phyloP scores from a whole-genome alignment of 2,113 vertebrate species.

The Gnathonemus echidnorhynchus region DNA sequence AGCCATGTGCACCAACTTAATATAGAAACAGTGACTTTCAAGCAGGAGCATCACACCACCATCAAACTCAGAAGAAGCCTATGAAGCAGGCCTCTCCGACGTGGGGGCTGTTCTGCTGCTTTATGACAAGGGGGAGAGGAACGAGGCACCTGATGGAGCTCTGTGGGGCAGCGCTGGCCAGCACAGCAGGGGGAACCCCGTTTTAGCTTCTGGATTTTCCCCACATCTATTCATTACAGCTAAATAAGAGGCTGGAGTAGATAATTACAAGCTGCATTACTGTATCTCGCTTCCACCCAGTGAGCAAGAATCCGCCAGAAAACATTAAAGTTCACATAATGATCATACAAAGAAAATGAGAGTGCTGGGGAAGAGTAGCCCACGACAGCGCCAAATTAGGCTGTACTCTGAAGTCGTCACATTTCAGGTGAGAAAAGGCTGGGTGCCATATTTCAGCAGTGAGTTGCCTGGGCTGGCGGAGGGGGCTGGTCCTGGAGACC shows the following conservation, averaged over 20 bases:
- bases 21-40: background rate
- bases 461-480: background rate
- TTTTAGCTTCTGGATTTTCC: constrained; percentile 20
- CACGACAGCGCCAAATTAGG: background rate
- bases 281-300: constrained; percentile 19
- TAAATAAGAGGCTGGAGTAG: constrained; percentile 17
- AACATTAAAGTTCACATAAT: constrained; percentile 11
- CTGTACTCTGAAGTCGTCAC: background rate
- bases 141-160: background rate
- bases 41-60: background rate
- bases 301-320: constrained; percentile 1
- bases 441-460: constrained; percentile 32
- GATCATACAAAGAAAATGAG: background rate
- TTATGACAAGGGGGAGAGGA: background rate
- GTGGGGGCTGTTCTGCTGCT: background rate
- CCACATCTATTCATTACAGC: constrained; percentile 17
- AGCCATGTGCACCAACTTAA: background rate
- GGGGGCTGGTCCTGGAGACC: background rate
- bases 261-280: constrained; percentile 21
- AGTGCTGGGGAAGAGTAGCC: background rate
- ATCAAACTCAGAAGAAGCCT: background rate
- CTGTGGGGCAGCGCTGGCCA: background rate
- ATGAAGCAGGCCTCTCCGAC: background rate
- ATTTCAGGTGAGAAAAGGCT: background rate
- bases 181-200: background rate